These are phyloP conservation scores for Bombyx huttoni DNA, from an alignment of 2,888 invertebrate genomes.

Conservation along the genomic window DNA sequence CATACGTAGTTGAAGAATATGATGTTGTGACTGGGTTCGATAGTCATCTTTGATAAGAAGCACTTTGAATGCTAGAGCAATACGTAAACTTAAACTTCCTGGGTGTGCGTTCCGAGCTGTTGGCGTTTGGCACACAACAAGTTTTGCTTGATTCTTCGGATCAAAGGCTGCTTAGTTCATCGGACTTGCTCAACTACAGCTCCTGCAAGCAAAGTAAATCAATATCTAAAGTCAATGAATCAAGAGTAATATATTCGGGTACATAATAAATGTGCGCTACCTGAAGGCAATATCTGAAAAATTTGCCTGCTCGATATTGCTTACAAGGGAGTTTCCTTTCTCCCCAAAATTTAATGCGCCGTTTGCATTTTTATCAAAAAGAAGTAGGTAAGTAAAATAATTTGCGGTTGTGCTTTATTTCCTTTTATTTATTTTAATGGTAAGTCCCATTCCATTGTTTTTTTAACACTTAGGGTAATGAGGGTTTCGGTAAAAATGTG, in stretches of 20 bases:
- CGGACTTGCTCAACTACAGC: conserved; percentile 55
- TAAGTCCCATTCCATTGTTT: conserved; percentile 57
- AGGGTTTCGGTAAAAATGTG: conserved; percentile 42
- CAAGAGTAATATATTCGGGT: conserved; percentile 74
- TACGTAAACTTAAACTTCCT: conserved; percentile 5
- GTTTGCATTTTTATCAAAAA: conserved; percentile 71
- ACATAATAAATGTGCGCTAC: conserved; percentile 74
- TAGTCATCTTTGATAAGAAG: background rate
- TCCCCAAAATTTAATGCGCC: conserved; percentile 73
- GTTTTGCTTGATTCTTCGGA: conserved; percentile 41
- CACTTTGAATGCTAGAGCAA: conserved; percentile 3
- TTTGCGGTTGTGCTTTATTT: conserved; percentile 69
- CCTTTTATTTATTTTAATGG: conserved; percentile 72
- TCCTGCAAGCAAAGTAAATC: conserved; percentile 72
- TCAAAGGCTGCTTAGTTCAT: conserved; percentile 35
- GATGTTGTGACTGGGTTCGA: background rate
- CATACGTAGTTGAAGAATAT: background rate
- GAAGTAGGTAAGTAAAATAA: conserved; percentile 72
- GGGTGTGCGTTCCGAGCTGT: conserved; percentile 20
- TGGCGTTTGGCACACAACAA: conserved; percentile 18
- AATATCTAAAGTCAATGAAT: conserved; percentile 73
- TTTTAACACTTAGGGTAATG: conserved; percentile 45
- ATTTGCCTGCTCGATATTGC: conserved; percentile 73
- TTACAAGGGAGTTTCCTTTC: conserved; percentile 73
- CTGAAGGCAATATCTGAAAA: conserved; percentile 74